Evolutionary conservation across 2,888 invertebrate species (phyloP).

Genomic region (Salpingus planirostris): DNA sequence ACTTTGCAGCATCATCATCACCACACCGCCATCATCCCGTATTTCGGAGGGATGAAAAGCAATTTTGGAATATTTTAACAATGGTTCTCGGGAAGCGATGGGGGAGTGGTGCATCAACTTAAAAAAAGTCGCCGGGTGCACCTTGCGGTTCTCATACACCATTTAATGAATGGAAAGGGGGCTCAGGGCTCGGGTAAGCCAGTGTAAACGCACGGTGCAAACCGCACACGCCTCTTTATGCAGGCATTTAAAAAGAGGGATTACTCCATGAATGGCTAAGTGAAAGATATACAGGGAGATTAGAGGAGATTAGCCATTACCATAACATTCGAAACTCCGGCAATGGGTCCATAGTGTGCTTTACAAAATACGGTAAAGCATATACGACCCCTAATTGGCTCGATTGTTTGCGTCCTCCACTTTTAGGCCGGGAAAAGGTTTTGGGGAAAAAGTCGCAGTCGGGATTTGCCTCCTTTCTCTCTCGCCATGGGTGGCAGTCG

Average conservation of each 20-base stretch:
- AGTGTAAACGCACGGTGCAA: constrained; percentile 28
- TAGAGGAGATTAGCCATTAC: constrained; percentile 31
- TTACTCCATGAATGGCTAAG: constrained; percentile 35
- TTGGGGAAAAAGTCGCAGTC: too few species aligned
- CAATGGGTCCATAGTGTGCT: too few species aligned
- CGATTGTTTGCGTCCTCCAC: too few species aligned
- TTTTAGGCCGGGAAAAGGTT: too few species aligned
- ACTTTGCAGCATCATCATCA: too few species aligned
- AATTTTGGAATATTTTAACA: neutral
- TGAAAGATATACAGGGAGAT: constrained; percentile 36
- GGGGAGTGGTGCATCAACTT: constrained; percentile 3
- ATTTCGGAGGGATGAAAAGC: too few species aligned
- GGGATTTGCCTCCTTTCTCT: too few species aligned
- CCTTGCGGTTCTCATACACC: constrained; percentile 32
- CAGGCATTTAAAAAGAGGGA: constrained; percentile 29
- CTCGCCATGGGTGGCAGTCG: too few species aligned
- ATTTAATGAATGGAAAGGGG: constrained; percentile 28
- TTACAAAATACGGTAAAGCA: too few species aligned
- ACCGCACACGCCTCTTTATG: constrained; percentile 31
- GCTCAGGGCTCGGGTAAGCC: constrained; percentile 18
- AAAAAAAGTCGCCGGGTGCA: constrained; percentile 16
- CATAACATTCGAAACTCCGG: too few species aligned
- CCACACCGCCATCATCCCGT: too few species aligned
- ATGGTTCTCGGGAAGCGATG: neutral
- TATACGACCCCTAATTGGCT: too few species aligned